phyloP scores from a whole-genome alignment of 2,113 vertebrate species.

The Solenodon paradoxus region DNA sequence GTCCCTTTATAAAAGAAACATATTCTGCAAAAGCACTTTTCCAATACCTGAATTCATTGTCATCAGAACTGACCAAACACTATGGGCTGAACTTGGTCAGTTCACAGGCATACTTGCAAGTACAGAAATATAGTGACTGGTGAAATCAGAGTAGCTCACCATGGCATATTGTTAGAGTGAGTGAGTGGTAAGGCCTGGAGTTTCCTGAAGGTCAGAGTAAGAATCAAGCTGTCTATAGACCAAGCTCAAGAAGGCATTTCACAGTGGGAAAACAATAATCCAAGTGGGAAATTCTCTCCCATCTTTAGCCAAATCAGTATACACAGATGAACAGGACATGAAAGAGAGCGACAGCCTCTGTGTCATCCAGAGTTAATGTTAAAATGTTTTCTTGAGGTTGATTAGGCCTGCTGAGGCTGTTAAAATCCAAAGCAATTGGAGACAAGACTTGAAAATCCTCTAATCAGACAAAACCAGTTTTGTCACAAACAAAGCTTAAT shows the following conservation, averaged over 20 bases:
- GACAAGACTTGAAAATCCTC: background rate
- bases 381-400: background rate
- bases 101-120: background rate
- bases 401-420: background rate
- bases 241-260: background rate
- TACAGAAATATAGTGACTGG: background rate
- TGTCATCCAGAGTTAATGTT: background rate
- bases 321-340: background rate
- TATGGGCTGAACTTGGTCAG: background rate
- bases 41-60: background rate
- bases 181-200: background rate
- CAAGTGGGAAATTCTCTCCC: background rate
- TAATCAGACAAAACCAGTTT: background rate
- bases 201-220: background rate
- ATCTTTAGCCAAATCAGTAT: background rate
- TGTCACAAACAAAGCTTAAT: background rate
- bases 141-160: background rate
- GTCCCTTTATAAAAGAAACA: background rate
- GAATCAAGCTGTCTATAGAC: background rate
- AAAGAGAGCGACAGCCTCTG: background rate
- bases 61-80: background rate
- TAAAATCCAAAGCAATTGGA: background rate
- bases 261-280: background rate
- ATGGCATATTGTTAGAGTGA: background rate
- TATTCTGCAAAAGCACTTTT: background rate